Evolutionary conservation across 2,888 invertebrate species (phyloP).

Genomic region (Standfussiana lucernea): DNA sequence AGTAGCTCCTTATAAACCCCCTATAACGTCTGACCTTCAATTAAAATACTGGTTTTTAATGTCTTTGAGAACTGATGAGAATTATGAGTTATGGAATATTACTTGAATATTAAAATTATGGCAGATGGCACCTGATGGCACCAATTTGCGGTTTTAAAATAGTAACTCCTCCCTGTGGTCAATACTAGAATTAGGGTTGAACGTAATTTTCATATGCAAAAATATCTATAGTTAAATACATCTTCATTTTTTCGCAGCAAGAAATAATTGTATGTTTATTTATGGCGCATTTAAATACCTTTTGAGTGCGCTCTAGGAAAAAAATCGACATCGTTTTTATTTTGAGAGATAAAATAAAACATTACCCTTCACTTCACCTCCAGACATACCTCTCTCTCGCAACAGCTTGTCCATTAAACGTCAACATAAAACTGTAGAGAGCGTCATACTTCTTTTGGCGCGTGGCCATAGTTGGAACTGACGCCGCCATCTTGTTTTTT

Average conservation of each 20-base stretch:
- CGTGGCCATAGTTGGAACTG: neutral
- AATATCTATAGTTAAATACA: neutral
- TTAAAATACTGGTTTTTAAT: neutral
- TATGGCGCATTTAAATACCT: neutral
- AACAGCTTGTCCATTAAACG: constrained; percentile 23
- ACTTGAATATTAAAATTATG: neutral
- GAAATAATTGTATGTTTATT: neutral
- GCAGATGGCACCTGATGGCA: neutral
- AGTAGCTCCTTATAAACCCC: neutral
- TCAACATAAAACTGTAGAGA: constrained; percentile 1
- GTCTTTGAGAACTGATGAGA: neutral
- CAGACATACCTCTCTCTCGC: constrained; percentile 33
- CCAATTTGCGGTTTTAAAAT: constrained; percentile 12
- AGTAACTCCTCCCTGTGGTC: neutral
- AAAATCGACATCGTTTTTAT: neutral
- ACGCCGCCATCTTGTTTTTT: neutral
- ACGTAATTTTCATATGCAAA: neutral
- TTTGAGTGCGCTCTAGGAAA: neutral
- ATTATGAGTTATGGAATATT: constrained; percentile 18
- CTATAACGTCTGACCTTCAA: neutral
- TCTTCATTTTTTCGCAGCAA: neutral
- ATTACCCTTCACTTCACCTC: constrained; percentile 47
- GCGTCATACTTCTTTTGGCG: neutral
- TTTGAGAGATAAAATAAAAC: constrained; percentile 2
- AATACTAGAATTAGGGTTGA: constrained; percentile 29